Conservation (phyloP, 2,888 invertebrate genomes). For the Tipula helvola region DNA sequence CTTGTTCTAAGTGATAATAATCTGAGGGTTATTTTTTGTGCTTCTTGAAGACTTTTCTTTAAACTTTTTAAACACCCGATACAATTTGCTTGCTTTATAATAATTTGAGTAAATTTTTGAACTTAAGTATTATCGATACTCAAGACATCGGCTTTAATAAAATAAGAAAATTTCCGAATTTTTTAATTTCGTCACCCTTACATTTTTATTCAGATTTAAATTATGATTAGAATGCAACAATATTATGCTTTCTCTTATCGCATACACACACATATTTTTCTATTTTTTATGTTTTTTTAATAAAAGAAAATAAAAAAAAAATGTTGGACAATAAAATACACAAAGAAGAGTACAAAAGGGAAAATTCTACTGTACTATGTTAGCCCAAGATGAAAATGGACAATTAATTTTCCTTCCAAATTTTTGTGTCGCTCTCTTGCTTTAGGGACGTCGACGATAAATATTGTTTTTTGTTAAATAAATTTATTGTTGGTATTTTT, state of each 20-base stretch:
- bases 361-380: background rate
- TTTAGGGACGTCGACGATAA: background rate
- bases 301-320: background rate
- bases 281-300: background rate
- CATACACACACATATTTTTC: background rate
- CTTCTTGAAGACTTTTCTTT: background rate
- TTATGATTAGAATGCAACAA: background rate
- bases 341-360: background rate
- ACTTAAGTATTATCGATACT: background rate
- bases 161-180: background rate
- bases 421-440: background rate
- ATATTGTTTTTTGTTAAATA: background rate
- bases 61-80: background rate
- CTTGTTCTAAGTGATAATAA: background rate
- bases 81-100: background rate
- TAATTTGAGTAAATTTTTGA: background rate
- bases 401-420: background rate
- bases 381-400: background rate
- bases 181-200: background rate
- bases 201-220: background rate
- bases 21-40: background rate
- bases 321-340: background rate
- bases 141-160: background rate
- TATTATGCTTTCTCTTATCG: background rate
- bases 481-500: background rate